Conservation (phyloP, 2,888 invertebrate genomes). For the Morpho helenor region DNA sequence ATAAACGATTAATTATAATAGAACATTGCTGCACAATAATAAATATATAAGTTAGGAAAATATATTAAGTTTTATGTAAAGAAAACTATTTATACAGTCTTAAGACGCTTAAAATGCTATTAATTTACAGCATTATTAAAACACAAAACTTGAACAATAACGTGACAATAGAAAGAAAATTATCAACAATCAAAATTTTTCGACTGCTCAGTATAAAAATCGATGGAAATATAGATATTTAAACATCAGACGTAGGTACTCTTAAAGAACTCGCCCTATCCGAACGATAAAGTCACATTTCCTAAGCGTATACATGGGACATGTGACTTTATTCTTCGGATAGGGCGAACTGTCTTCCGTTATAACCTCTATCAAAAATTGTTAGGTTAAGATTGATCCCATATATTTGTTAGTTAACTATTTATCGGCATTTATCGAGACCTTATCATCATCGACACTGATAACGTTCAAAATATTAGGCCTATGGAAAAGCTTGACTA, state of each 20-base stretch:
- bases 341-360: not conserved
- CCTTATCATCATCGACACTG: conserved; percentile 3
- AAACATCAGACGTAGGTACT: not conserved
- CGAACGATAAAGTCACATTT: no score
- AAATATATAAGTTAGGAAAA: conserved; percentile 8
- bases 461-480: conserved; percentile 3
- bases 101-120: conserved; percentile 23
- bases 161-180: not conserved
- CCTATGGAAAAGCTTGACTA: not conserved
- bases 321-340: no score
- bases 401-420: conserved; percentile 49
- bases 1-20: conserved; percentile 8
- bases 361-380: conserved; percentile 34
- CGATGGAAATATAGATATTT: not conserved
- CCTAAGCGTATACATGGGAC: no score
- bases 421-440: conserved; percentile 10
- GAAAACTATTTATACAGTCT: conserved; percentile 16
- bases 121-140: conserved; percentile 5
- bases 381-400: conserved; percentile 61
- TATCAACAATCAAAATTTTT: not conserved
- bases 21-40: conserved; percentile 5
- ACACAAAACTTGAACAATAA: not conserved
- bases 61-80: not conserved
- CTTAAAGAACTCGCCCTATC: not conserved
- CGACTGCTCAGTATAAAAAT: no score